Percentiles rank a stretch among this genome's conserved stretches.
Evolutionary conservation across 1,140 invertebrate genomes (phyloP).

Genomic region (Drosophila tsacasi): DNA sequence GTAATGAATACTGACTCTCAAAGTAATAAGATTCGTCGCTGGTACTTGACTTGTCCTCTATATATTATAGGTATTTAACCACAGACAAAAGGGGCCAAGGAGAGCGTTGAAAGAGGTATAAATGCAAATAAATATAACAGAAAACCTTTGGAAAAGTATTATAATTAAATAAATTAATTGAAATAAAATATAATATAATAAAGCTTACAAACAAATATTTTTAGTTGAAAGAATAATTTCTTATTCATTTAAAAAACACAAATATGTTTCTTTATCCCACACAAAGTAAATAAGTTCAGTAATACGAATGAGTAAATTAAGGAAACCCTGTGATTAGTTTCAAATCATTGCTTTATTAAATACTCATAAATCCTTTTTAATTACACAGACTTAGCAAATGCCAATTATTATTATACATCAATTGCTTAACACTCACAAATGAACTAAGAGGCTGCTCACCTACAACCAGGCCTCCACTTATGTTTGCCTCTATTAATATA

Average conservation of each 20-base stretch:
- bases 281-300: too few species aligned
- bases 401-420: neutral
- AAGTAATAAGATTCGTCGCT: neutral
- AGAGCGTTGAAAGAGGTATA: neutral
- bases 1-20: constrained; percentile 18
- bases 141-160: neutral
- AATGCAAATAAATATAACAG: neutral
- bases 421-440: constrained; percentile 1
- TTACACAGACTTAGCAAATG: neutral
- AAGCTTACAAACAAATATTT: neutral
- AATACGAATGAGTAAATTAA: too few species aligned
- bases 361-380: constrained; percentile 6
- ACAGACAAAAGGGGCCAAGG: constrained; percentile 12
- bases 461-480: neutral
- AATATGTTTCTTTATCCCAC: too few species aligned
- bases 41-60: constrained; percentile 22
- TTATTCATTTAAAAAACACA: too few species aligned
- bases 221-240: neutral
- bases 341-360: neutral
- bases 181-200: neutral
- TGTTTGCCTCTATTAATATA: neutral
- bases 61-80: constrained; percentile 57
- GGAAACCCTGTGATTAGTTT: neutral
- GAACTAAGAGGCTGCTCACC: constrained; percentile 2
- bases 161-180: neutral